Percentiles rank a stretch among this genome's conserved stretches.
phyloP scores from a whole-genome alignment of 2,113 vertebrate genomes.

The Sylvia atricapilla region DNA sequence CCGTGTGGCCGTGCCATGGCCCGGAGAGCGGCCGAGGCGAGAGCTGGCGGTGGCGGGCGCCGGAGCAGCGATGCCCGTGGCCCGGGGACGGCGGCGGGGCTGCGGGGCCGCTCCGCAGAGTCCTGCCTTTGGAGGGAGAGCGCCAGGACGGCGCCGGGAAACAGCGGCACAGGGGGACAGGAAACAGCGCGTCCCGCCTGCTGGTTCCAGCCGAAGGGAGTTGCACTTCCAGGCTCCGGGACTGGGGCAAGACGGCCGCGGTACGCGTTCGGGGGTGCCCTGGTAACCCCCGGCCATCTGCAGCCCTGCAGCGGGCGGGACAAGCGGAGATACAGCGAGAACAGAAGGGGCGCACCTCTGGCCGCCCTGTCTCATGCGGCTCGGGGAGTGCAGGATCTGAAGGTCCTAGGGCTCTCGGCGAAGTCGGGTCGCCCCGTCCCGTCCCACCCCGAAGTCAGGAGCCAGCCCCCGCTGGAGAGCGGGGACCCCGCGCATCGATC shows the following conservation, averaged over 20 bases:
- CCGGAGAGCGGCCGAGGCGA: background rate
- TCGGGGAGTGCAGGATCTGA: background rate
- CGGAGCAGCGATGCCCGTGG: too few relatives aligned
- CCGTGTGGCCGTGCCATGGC: background rate
- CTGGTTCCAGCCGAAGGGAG: background rate
- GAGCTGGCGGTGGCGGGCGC: rapidly evolving
- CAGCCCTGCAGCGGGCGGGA: background rate
- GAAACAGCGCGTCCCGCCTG: too few relatives aligned
- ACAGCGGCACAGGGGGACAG: rapidly evolving
- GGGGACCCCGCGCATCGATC: rapidly evolving
- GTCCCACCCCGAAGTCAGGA: background rate
- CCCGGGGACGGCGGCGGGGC: rapidly evolving
- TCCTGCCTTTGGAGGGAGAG: too few relatives aligned
- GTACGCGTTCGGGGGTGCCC: rapidly evolving
- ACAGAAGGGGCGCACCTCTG: background rate
- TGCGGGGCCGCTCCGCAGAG: rapidly evolving
- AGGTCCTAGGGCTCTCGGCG: background rate
- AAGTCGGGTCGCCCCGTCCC: rapidly evolving
- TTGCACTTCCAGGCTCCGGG: rapidly evolving
- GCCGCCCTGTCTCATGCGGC: too few relatives aligned
- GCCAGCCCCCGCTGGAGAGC: background rate
- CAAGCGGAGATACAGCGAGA: rapidly evolving
- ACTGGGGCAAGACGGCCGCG: rapidly evolving
- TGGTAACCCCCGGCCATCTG: rapidly evolving
- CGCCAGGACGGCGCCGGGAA: background rate